Conservation (phyloP, 2,113 vertebrate genomes). For the Podilymbus podiceps region DNA sequence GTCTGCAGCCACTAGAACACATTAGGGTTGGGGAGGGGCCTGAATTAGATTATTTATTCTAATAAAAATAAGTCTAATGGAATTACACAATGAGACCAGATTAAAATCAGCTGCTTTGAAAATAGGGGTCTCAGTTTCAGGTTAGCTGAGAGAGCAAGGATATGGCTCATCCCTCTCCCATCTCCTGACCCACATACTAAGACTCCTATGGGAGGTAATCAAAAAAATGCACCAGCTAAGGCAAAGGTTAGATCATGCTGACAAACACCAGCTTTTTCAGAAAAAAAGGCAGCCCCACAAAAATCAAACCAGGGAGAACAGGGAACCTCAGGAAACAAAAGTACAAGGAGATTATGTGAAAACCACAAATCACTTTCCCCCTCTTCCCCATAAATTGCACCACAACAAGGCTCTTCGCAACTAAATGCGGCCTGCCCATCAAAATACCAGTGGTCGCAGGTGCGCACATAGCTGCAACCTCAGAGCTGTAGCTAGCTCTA, state of each 20-base stretch:
- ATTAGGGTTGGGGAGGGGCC: background rate
- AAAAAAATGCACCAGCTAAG: background rate
- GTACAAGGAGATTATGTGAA: background rate
- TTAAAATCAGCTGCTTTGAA: constrained; percentile 19
- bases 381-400: background rate
- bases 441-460: fast-evolving
- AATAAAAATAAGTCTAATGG: constrained; percentile 35
- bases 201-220: background rate
- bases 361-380: background rate
- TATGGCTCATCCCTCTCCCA: background rate
- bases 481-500: background rate
- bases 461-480: background rate
- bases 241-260: background rate
- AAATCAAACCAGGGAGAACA: background rate
- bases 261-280: background rate
- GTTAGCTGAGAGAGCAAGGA: background rate
- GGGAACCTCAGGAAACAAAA: background rate
- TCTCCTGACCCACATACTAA: background rate
- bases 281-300: background rate
- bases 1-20: background rate
- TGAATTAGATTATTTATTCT: constrained; percentile 4
- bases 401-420: background rate
- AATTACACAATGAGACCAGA: constrained; percentile 26
- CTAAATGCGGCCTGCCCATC: background rate
- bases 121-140: background rate